phyloP scores from a whole-genome alignment of 2,888 invertebrate species.

The Melipona beecheii region DNA sequence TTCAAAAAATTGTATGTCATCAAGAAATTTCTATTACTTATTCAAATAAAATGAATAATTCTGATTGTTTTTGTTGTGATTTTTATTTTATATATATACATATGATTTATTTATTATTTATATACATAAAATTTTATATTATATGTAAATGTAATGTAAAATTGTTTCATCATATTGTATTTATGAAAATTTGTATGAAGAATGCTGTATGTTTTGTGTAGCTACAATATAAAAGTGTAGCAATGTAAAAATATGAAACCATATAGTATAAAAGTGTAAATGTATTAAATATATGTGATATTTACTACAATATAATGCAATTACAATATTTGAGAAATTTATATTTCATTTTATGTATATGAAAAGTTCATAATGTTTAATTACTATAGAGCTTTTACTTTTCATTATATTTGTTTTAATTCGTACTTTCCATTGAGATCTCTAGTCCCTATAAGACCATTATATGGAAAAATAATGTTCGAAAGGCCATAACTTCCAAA shows the following conservation, averaged over 20 bases:
- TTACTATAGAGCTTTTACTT: background rate
- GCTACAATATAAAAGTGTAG: slow-evolving; percentile 48
- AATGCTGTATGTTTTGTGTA: slow-evolving; percentile 29
- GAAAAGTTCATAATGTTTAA: slow-evolving; percentile 10
- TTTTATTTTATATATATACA: slow-evolving; percentile 15
- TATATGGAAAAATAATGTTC: slow-evolving; percentile 77
- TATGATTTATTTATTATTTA: too few species aligned
- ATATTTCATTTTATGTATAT: slow-evolving; percentile 8
- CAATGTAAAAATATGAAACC: slow-evolving; percentile 30
- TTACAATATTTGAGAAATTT: slow-evolving; percentile 42
- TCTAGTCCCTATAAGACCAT: slow-evolving; percentile 73
- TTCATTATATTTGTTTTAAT: slow-evolving; percentile 62
- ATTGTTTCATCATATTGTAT: slow-evolving; percentile 4
- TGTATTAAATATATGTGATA: slow-evolving; percentile 68
- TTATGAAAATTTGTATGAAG: slow-evolving; percentile 22
- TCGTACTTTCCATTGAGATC: slow-evolving; percentile 68
- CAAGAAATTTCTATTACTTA: background rate
- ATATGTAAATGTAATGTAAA: background rate
- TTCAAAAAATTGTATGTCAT: background rate
- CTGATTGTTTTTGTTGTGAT: background rate
- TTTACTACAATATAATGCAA: slow-evolving; percentile 71
- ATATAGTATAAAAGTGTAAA: slow-evolving; percentile 51
- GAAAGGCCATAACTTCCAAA: slow-evolving; percentile 77
- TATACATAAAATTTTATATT: slow-evolving; percentile 8
- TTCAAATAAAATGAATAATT: slow-evolving; percentile 25